Evolutionary conservation across 1,140 invertebrate genomes (phyloP).

Genomic region (Orius insidiosus): DNA sequence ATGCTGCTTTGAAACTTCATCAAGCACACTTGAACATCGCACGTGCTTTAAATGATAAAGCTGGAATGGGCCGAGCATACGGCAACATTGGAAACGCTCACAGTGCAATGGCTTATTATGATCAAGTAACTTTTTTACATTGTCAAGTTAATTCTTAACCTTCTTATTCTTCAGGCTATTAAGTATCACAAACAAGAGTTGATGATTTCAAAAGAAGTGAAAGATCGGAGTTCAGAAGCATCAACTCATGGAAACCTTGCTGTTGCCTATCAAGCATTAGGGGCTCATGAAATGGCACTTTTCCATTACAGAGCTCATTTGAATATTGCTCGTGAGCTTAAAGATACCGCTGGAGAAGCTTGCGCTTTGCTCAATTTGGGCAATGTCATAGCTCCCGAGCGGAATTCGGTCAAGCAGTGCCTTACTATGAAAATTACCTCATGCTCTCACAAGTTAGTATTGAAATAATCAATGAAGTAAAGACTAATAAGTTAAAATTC

Average conservation of each 20-base stretch:
- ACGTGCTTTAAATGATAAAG: slow-evolving; percentile 58
- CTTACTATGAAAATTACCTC: slow-evolving; percentile 88
- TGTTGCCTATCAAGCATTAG: slow-evolving; percentile 85
- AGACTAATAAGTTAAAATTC: slow-evolving; percentile 7
- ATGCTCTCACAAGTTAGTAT: slow-evolving; percentile 68
- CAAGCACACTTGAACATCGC: slow-evolving; percentile 80
- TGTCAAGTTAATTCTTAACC: slow-evolving; percentile 28
- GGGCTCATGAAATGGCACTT: slow-evolving; percentile 82
- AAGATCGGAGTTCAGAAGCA: slow-evolving; percentile 85
- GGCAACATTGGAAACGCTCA: slow-evolving; percentile 90
- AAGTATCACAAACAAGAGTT: slow-evolving; percentile 88
- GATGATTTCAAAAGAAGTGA: slow-evolving; percentile 88
- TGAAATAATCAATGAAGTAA: not conserved
- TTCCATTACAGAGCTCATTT: slow-evolving; percentile 75
- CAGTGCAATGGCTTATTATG: slow-evolving; percentile 74
- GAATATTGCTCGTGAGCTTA: slow-evolving; percentile 77
- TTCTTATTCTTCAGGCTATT: slow-evolving; percentile 38
- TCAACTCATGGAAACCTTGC: slow-evolving; percentile 90
- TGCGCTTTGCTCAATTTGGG: slow-evolving; percentile 85
- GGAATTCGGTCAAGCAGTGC: slow-evolving; percentile 80
- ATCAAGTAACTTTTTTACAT: slow-evolving; percentile 34
- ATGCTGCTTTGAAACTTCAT: slow-evolving; percentile 78
- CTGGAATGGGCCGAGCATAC: slow-evolving; percentile 80
- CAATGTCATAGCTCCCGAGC: slow-evolving; percentile 81
- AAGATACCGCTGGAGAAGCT: slow-evolving; percentile 84